Evolutionary conservation across 2,888 invertebrate genomes (phyloP).

Genomic region (Ophion obscuratus): DNA sequence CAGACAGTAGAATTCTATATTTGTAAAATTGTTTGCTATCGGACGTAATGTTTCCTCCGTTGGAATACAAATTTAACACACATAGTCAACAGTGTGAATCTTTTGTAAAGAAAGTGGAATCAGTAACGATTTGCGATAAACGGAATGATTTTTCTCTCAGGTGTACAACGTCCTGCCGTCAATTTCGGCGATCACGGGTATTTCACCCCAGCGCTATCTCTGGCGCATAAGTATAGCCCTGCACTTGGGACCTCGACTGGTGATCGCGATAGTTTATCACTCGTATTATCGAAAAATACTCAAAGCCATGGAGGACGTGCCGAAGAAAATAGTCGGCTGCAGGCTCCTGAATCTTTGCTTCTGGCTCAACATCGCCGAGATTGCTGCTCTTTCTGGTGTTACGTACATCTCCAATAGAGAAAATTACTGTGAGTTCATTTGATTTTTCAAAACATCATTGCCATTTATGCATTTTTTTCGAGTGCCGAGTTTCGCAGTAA

Average conservation of each 20-base stretch:
- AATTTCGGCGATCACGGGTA: slow-evolving; percentile 97
- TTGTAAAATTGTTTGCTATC: too few species aligned
- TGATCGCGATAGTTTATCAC: slow-evolving; percentile 94
- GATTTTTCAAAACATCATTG: background rate
- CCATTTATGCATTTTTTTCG: background rate
- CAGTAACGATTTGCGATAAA: background rate
- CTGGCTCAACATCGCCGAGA: slow-evolving; percentile 93
- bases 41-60: background rate
- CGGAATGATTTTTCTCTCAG: slow-evolving; percentile 84
- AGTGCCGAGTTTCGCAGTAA: background rate
- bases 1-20: too few species aligned
- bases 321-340: slow-evolving; percentile 81
- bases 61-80: background rate
- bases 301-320: slow-evolving; percentile 85
- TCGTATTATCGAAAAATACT: slow-evolving; percentile 91
- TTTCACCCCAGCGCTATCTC: slow-evolving; percentile 95
- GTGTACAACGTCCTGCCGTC: slow-evolving; percentile 97
- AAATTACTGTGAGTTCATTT: slow-evolving; percentile 94
- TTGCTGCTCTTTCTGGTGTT: slow-evolving; percentile 94
- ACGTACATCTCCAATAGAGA: slow-evolving; percentile 97
- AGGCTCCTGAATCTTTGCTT: slow-evolving; percentile 90
- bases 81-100: too few species aligned
- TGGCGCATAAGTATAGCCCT: slow-evolving; percentile 97
- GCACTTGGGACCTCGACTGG: slow-evolving; percentile 95
- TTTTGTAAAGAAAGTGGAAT: background rate